Base-by-base conservation (phyloP, 2,113 vertebrate genomes). In the Triplophysa rosa region DNA sequence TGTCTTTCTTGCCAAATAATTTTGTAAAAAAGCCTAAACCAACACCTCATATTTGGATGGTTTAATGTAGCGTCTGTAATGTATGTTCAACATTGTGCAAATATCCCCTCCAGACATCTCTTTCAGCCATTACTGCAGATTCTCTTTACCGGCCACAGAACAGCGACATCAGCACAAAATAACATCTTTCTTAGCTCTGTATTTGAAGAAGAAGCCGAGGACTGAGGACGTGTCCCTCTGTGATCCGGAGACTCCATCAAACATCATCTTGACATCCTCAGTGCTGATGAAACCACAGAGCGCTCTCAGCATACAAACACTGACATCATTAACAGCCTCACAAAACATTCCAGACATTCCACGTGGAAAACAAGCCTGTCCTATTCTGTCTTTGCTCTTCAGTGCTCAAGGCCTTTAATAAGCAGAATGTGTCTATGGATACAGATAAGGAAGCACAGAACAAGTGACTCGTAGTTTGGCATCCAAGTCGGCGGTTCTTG, bases 301-400 rank as follows among this genome's bases (percentile, higher is more conserved):
- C 73, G 87, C 88, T 80, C 64, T 79, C 76, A 89, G 90, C 87
- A 52, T 86, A 85, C 88, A 87, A 88, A 90, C 81, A 68, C 86
- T 88, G 88, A 86, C 85, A 89, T 87, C 86, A 89, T 87, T 90
- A 91, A 90, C 86, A 88, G 86, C 90, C 88, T 82, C 86, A 73
- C 85, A 90, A 91, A 90, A 92, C 84, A 86, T 90, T 89, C 87
- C 70, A 82, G 65, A 84, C 78, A 87, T 83, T 87, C 80, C 73
- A 83, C 8, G 71, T 84, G 82, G 83, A 82, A 82, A 80, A 84
- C 68, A 77, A 74, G 78, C 68, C 68, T 71, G 33, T 71, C n/a
- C 24, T 33, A 24, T 69, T 54, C 19, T 79, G 59, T 56, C 5
- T 59, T 77, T 49, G 19, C 76, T 56, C 29, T 67, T 56, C 21